These are phyloP conservation scores for Malacoraja senta DNA, from an alignment of 2,797 vertebrate genomes.

Conservation along the genomic window DNA sequence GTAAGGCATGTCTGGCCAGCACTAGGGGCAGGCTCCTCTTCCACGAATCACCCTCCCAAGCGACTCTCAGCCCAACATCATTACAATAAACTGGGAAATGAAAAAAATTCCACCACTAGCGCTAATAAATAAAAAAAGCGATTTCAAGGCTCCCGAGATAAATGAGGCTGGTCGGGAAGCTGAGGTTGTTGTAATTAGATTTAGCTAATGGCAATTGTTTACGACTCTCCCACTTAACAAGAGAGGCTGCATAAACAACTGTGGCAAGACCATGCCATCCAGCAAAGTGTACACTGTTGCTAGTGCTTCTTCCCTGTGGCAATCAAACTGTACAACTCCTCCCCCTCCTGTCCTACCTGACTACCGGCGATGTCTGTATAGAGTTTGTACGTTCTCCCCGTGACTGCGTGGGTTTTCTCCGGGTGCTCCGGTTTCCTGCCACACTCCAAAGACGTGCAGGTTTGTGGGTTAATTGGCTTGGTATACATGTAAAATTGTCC, in stretches of 20 bases:
- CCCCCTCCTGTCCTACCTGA: too few relatives aligned
- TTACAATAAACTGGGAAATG: background rate
- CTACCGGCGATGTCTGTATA: too few relatives aligned
- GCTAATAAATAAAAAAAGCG: background rate
- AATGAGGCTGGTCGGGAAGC: background rate
- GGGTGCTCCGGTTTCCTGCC: too few relatives aligned
- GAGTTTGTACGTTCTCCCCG: too few relatives aligned
- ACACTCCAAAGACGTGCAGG: too few relatives aligned
- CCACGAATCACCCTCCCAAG: background rate
- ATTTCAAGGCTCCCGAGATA: background rate
- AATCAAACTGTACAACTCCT: too few relatives aligned
- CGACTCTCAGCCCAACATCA: background rate
- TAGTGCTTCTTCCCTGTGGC: background rate
- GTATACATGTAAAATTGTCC: too few relatives aligned
- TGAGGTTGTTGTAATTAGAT: slow-evolving; percentile 34
- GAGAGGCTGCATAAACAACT: slow-evolving; percentile 19
- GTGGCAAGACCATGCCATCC: background rate
- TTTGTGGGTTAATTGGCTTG: too few relatives aligned
- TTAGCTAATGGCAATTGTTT: slow-evolving; percentile 29
- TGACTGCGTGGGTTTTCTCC: too few relatives aligned
- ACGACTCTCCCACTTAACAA: background rate
- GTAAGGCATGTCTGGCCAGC: background rate
- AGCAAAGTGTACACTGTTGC: background rate
- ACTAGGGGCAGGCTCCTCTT: too few relatives aligned
- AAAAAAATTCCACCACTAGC: background rate